Evolutionary conservation across 2,888 invertebrate species (phyloP).

Genomic region (Oasisia sp.): DNA sequence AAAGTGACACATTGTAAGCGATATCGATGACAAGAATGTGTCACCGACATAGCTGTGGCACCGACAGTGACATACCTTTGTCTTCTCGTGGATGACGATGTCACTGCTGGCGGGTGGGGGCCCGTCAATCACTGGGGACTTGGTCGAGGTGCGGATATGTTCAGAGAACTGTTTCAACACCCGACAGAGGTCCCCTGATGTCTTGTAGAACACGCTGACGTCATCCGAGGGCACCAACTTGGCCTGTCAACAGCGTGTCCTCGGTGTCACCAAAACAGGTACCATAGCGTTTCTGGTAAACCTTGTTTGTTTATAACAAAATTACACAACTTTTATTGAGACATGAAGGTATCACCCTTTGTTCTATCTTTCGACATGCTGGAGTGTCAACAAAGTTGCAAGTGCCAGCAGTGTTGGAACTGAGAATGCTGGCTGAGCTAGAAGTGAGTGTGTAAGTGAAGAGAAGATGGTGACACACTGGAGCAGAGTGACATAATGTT

Average conservation of each 20-base stretch:
- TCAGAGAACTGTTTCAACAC: constrained; percentile 78
- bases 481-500: too few species aligned
- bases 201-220: constrained; percentile 81
- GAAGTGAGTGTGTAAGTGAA: too few species aligned
- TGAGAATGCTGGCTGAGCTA: too few species aligned
- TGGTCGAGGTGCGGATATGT: constrained; percentile 84
- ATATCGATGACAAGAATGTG: too few species aligned
- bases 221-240: constrained; percentile 91
- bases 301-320: neutral
- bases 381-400: neutral
- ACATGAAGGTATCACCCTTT: neutral
- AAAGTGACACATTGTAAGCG: too few species aligned
- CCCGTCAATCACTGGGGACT: constrained; percentile 76
- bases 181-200: constrained; percentile 64
- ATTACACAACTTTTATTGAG: neutral
- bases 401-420: too few species aligned
- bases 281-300: too few species aligned
- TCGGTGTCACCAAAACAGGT: neutral
- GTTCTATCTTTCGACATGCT: too few species aligned
- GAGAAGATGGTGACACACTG: too few species aligned
- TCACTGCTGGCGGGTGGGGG: constrained; percentile 69
- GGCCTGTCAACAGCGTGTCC: constrained; percentile 67
- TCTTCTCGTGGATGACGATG: constrained; percentile 76
- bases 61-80: constrained; percentile 48
- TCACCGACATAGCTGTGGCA: too few species aligned